phyloP scores from a whole-genome alignment of 2,888 invertebrate genomes.

The Eurytoma californica region DNA sequence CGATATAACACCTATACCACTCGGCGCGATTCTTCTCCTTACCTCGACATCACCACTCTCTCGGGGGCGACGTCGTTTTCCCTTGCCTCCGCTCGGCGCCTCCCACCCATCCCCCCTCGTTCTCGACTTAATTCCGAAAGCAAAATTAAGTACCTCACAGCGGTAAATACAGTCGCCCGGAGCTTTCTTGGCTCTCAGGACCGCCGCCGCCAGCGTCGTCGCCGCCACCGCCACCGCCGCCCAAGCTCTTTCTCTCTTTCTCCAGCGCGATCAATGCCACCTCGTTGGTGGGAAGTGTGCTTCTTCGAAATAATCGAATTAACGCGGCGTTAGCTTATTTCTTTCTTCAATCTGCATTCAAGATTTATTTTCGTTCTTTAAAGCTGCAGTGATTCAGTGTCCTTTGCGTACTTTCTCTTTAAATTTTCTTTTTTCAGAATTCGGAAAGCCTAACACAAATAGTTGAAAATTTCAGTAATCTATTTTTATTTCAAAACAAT shows the following conservation, averaged over 20 bases:
- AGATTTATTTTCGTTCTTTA: not conserved
- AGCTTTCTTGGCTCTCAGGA: not conserved
- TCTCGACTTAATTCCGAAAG: constrained; percentile 70
- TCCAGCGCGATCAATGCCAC: constrained; percentile 37
- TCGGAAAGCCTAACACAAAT: too few relatives aligned
- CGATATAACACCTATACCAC: constrained; percentile 36
- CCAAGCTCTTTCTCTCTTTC: not conserved
- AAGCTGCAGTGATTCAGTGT: not conserved
- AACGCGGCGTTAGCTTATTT: not conserved
- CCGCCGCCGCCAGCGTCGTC: not conserved
- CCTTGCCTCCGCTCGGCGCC: constrained; percentile 39
- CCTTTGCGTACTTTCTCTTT: too few relatives aligned
- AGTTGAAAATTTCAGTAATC: too few relatives aligned
- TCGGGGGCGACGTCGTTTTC: constrained; percentile 37
- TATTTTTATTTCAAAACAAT: too few relatives aligned
- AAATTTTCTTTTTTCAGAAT: too few relatives aligned
- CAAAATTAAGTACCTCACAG: constrained; percentile 71
- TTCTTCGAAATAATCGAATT: constrained; percentile 39
- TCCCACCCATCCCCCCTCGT: constrained; percentile 43
- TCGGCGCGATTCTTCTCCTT: constrained; percentile 23
- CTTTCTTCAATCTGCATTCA: not conserved
- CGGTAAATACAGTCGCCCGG: constrained; percentile 66
- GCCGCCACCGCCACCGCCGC: constrained; percentile 1
- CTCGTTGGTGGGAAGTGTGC: not conserved
- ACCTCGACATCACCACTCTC: constrained; percentile 34